Base-by-base conservation (phyloP, 2,888 invertebrate species). In the Polylopha cassiicola region DNA sequence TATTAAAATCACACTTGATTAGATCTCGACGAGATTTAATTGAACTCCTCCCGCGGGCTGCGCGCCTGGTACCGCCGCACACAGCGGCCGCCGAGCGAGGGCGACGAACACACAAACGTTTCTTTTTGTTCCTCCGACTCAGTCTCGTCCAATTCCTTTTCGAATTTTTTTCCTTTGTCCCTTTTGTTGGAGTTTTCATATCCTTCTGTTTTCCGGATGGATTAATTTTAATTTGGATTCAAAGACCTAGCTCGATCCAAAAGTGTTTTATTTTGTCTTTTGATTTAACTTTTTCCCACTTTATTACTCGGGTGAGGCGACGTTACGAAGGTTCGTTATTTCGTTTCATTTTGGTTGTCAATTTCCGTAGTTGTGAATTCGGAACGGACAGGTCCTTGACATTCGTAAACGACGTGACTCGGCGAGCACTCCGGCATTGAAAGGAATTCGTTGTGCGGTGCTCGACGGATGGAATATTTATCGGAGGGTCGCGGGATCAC, bases 1-100 rank as follows among this genome's bases (percentile, higher is more conserved):
- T 72, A 75, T 76, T 74, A 78, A 75, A 77, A 76, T 77, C 71
- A 72, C 76, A 73, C 73, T 79, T 73, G 77, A 78, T 81, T 75
- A 77, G 65, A 74, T 77, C 73, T 68, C 61, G 56, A 61, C 57
- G 67, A 65, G 61, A 65, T 72, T 74, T 74, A 78, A 77, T 80
- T 78, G 73, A 73, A 75, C 72, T 70, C 61, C 65, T 53, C 55
- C 49, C 51, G 62, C 55, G 61, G 68, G 70, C 75, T 74, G 76
- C 63, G 58, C 67, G 70, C 76, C 75, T 74, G 73, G 73, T 76
- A 67, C 65, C 50, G 43, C 58, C 48, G 59, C 48, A 50, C 46
- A 48, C 55, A 50, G 55, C 51, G 44, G 45, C 51, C 52, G 48
- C 48, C 46, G 48, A 44, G 56, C 53, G 51, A 59, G 56, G 55